Percentiles rank a stretch among this genome's conserved stretches.
Conservation (phyloP, 1,140 invertebrate species). For the Cyclina sinensis region DNA sequence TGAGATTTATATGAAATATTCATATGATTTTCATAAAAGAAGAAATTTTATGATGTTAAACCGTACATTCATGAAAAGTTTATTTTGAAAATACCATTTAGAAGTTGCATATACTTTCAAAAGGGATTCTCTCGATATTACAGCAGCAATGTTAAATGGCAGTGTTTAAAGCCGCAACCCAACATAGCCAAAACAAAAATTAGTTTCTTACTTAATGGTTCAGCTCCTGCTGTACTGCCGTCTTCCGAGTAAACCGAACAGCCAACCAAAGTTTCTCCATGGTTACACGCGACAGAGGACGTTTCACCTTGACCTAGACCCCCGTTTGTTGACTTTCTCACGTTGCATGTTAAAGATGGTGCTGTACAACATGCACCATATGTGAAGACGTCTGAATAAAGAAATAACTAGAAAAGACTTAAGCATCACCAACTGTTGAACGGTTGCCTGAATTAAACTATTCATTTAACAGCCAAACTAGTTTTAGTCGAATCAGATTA, state of each 20-base stretch:
- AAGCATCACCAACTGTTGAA: neutral
- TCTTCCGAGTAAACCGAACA: constrained; percentile 68
- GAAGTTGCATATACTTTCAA: too few relatives aligned
- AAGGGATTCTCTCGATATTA: too few relatives aligned
- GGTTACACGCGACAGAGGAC: constrained; percentile 49
- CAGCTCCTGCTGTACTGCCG: constrained; percentile 34
- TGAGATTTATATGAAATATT: too few relatives aligned
- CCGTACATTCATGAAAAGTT: too few relatives aligned
- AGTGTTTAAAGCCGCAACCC: too few relatives aligned
- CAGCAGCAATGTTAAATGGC: too few relatives aligned
- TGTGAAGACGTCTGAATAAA: constrained; percentile 38
- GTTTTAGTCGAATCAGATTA: too few relatives aligned
- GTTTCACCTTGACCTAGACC: constrained; percentile 60
- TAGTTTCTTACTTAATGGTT: neutral
- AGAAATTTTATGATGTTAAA: too few relatives aligned
- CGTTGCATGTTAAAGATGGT: constrained; percentile 51
- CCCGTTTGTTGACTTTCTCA: constrained; percentile 41
- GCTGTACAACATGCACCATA: constrained; percentile 63
- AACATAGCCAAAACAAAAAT: too few relatives aligned
- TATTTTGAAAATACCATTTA: too few relatives aligned
- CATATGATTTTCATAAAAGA: too few relatives aligned
- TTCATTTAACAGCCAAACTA: too few relatives aligned
- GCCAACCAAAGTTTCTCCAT: constrained; percentile 63
- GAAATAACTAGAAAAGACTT: neutral
- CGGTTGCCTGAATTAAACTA: neutral